These are phyloP conservation scores for Mormyrus iriodes DNA, from an alignment of 2,113 vertebrate genomes.

Conservation along the genomic window DNA sequence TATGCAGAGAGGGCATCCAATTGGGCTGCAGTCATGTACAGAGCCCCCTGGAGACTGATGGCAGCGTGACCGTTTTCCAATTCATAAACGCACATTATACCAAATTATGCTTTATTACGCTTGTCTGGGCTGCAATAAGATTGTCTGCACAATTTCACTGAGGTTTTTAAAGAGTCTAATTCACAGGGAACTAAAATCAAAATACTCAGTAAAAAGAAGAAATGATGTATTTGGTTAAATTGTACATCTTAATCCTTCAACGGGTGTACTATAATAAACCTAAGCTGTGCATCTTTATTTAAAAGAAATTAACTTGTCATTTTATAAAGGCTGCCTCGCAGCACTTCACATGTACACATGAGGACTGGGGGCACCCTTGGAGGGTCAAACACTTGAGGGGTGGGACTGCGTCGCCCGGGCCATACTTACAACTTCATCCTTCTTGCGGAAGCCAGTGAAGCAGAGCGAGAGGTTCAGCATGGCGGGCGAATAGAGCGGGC, in stretches of 20 bases:
- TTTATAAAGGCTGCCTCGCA: background rate
- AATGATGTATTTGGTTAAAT: background rate
- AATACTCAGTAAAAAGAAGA: background rate
- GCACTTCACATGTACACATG: background rate
- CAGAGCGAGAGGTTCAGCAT: constrained; percentile 90
- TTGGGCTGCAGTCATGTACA: background rate
- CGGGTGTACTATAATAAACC: background rate
- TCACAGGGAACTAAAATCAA: background rate
- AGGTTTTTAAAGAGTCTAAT: background rate
- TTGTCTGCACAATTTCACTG: background rate
- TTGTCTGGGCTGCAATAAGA: background rate
- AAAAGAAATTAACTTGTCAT: background rate
- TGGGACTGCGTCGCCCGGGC: background rate
- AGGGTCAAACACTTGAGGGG: background rate
- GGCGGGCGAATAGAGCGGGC: constrained; percentile 83
- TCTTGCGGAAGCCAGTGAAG: constrained; percentile 92
- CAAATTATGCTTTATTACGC: background rate
- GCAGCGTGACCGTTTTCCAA: background rate
- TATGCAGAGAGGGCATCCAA: constrained; percentile 33
- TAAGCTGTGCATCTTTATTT: background rate
- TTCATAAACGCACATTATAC: no score
- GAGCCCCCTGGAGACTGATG: background rate
- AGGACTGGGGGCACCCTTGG: background rate
- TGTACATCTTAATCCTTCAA: background rate
- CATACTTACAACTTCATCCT: constrained; percentile 85